Conservation (phyloP, 2,797 vertebrate genomes). For the Trachurus trachurus region DNA sequence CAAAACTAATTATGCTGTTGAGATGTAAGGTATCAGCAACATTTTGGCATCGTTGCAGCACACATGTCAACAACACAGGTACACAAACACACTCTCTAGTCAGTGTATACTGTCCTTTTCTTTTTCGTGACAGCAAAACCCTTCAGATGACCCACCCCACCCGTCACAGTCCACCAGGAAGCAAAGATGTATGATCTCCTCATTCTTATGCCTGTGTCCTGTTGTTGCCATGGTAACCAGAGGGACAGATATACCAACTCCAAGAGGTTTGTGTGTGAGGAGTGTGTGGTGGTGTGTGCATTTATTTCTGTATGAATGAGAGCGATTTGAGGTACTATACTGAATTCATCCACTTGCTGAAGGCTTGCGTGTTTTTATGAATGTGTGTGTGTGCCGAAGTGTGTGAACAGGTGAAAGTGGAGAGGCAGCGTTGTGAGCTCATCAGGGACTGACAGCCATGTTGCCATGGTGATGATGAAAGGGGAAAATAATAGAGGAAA, state of each 20-base stretch:
- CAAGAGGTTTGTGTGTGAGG: conserved; percentile 64
- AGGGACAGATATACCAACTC: conserved; percentile 62
- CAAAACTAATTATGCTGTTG: conserved; percentile 68
- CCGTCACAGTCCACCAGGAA: conserved; percentile 76
- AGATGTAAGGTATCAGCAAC: conserved; percentile 56
- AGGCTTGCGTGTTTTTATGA: conserved; percentile 42
- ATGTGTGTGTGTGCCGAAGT: not conserved
- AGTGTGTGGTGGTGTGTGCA: conserved; percentile 32
- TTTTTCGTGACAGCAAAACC: conserved; percentile 35
- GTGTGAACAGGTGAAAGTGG: conserved; percentile 72
- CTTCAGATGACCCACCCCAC: conserved; percentile 49
- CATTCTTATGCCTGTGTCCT: conserved; percentile 64
- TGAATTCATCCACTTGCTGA: conserved; percentile 29
- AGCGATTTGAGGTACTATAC: not conserved
- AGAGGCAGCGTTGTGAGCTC: conserved; percentile 79
- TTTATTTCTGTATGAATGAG: not conserved
- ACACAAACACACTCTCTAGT: conserved; percentile 1
- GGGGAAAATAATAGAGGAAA: conserved; percentile 73
- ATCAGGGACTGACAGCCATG: conserved; percentile 78
- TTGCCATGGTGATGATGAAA: conserved; percentile 82
- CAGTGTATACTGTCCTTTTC: not conserved
- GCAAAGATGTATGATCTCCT: conserved; percentile 79
- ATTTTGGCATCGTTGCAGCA: not conserved
- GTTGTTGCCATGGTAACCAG: conserved; percentile 86
- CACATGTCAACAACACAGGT: not conserved